phyloP scores from a whole-genome alignment of 2,888 invertebrate genomes.

The Dryomyza anilis region DNA sequence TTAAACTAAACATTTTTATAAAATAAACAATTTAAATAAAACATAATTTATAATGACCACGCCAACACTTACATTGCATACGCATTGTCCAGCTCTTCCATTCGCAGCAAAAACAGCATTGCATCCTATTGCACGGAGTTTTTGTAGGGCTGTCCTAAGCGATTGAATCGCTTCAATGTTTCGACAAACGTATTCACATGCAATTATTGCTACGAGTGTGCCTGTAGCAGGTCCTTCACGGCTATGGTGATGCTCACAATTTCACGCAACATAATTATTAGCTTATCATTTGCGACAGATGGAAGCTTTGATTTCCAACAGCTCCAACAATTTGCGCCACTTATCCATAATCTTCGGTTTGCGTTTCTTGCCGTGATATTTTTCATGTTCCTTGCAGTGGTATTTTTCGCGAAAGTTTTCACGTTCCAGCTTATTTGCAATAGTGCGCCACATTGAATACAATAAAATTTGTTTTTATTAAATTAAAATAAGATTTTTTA shows the following conservation, averaged over 20 bases:
- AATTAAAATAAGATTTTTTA: no score
- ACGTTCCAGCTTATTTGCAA: constrained; percentile 88
- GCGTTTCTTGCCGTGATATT: constrained; percentile 72
- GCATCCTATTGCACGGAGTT: constrained; percentile 66
- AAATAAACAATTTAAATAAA: no score
- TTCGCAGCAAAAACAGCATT: constrained; percentile 69
- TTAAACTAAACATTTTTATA: no score
- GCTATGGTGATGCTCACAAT: constrained; percentile 87
- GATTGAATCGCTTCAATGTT: constrained; percentile 76
- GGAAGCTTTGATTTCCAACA: no score
- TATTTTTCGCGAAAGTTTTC: no score
- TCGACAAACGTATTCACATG: constrained; percentile 90
- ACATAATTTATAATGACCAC: background rate
- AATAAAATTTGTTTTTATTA: no score
- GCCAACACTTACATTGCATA: constrained; percentile 71
- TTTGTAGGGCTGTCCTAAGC: constrained; percentile 68
- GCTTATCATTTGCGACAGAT: no score
- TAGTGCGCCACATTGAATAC: no score
- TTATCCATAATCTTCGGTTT: constrained; percentile 76
- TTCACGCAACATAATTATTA: constrained; percentile 89
- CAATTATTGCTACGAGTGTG: constrained; percentile 89
- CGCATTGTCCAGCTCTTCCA: constrained; percentile 77
- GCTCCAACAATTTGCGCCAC: constrained; percentile 84
- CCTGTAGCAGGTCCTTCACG: constrained; percentile 85
- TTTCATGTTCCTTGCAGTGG: no score